Evolutionary conservation across 35 echinoderm and acorn worm genomes (phyloP).

Genomic region (Diadema setosum): DNA sequence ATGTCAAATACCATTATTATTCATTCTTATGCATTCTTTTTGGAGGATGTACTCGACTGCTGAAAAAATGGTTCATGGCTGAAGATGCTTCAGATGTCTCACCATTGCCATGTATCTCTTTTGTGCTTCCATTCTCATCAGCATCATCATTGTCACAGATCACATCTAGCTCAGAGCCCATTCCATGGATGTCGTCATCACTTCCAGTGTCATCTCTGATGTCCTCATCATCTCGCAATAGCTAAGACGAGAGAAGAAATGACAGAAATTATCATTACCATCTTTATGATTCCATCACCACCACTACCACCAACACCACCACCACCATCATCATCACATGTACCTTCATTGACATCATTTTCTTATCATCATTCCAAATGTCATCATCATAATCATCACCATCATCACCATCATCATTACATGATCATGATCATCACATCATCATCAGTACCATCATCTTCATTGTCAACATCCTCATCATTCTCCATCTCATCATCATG

Average conservation of each 20-base stretch:
- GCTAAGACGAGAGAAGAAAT: too few relatives aligned
- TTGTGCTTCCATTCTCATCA: background rate
- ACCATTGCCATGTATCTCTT: too few relatives aligned
- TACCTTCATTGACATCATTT: too few relatives aligned
- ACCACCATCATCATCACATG: background rate
- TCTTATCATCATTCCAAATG: background rate
- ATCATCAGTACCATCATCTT: background rate
- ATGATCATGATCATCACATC: background rate
- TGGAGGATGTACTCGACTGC: too few relatives aligned
- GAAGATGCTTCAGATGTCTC: too few relatives aligned
- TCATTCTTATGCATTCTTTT: too few relatives aligned
- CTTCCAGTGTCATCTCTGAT: background rate
- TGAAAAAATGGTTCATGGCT: too few relatives aligned
- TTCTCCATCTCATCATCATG: background rate
- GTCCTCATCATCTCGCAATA: background rate
- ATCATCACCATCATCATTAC: background rate
- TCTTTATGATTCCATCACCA: too few relatives aligned
- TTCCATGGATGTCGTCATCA: constrained; percentile 44
- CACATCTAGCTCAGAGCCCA: constrained; percentile 36
- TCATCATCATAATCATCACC: background rate
- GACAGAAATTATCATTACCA: too few relatives aligned
- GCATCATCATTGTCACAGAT: constrained; percentile 1
- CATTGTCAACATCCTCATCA: background rate
- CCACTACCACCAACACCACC: too few relatives aligned
- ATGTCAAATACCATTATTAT: too few relatives aligned